Evolutionary conservation across 2,888 invertebrate genomes (phyloP), one percentile per base, ranked within the genome.

Genomic region (Pocota personata): DNA sequence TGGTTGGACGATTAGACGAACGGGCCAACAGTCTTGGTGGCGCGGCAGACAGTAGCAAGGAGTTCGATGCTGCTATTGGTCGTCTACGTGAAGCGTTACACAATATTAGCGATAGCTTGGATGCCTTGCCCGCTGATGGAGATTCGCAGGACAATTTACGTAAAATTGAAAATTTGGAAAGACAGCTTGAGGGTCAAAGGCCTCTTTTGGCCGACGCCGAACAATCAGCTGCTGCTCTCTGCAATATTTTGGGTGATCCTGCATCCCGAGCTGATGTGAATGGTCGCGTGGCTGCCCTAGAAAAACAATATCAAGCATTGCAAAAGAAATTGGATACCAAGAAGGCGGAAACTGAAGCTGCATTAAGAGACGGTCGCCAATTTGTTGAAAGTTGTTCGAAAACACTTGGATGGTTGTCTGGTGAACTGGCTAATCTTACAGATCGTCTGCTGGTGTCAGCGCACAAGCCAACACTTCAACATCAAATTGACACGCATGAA

Each of bases 241-340:
- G 97, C 89, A 96, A 96, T 69, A 97, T 97, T 35, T 93, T 98
- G 40, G 97, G 97, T 24, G 98, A 99, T 93, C 96, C 98, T 0
- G 96, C 97, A 0, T 97, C 98, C 0, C 95, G 97, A 64, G 96
- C 97, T 52, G 98, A 99, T 93, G 97, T 99, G 55, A 97, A 97
- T 92, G 95, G 95, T 88, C 98, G 98, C 91, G 94, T 99, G 71
- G 95, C 96, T 0, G 96, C 96, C 1, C 95, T 98, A n/a, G 97
- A 96, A 19, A 94, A 98, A 60, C 96, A 98, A 90, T 98, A 98
- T 90, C 96, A 96, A 90, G 96, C 97, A 66, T 93, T 98, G 88
- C 97, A 98, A 90, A 95, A 97, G 94, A 98, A 98, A 92, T 93
- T 98, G 12, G 98, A 98, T 91, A 96, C 96, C 89, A 95, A 95